These are phyloP conservation scores for Odontocerum albicorne DNA, from an alignment of 2,888 invertebrate species.

Conservation along the genomic window DNA sequence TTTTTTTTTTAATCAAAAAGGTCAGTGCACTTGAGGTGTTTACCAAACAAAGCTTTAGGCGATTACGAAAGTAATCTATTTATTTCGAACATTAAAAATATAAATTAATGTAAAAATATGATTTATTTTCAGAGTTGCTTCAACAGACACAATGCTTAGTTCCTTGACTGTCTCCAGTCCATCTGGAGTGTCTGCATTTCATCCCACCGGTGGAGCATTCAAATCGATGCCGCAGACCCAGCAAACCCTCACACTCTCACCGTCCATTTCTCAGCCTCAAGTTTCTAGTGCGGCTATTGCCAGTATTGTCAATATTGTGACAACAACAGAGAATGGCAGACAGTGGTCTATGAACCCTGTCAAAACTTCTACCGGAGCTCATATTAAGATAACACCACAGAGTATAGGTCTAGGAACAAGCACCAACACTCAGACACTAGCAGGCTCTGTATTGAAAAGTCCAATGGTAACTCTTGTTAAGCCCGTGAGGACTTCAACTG, in stretches of 20 bases:
- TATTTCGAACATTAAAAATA: no score
- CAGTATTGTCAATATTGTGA: conserved; percentile 33
- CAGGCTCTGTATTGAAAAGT: conserved; percentile 46
- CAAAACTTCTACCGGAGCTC: conserved; percentile 21
- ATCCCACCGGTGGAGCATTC: conserved; percentile 91
- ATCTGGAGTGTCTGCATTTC: conserved; percentile 83
- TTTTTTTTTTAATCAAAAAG: no score
- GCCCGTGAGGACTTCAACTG: conserved; percentile 44
- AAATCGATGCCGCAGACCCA: conserved; percentile 72
- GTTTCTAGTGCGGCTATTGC: conserved; percentile 14
- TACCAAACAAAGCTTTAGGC: no score
- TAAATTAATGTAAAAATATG: no score
- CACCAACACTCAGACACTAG: conserved; percentile 16
- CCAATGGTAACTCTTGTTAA: conserved; percentile 49
- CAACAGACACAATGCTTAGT: conserved; percentile 54
- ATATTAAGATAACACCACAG: conserved; percentile 32
- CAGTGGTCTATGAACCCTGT: conserved; percentile 32
- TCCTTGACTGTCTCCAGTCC: conserved; percentile 67
- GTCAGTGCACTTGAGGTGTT: no score
- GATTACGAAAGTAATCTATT: background rate
- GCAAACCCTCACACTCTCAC: conserved; percentile 28
- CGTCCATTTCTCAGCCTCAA: conserved; percentile 26
- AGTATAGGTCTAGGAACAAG: conserved; percentile 14
- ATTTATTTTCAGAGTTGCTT: conserved; percentile 47
- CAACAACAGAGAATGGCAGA: conserved; percentile 31